A percentile compares a stretch with the other conserved stretches of the same genome.
These are phyloP conservation scores for Panzeria rudis DNA, from an alignment of 2,888 invertebrate genomes.

Conservation along the genomic window DNA sequence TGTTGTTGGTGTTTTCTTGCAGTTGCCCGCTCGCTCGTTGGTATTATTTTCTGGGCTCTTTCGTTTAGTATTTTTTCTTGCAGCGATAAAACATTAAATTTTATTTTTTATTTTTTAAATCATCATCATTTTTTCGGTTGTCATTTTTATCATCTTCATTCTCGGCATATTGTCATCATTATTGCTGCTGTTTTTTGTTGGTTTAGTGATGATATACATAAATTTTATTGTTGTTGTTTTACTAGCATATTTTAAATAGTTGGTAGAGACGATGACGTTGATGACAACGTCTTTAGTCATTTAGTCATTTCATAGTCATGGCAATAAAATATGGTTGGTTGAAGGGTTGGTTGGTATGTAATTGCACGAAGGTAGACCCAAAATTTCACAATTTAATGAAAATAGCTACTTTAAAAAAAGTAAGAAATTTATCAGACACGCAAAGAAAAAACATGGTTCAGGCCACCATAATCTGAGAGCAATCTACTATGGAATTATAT, in stretches of 20 bases:
- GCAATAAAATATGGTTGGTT: neutral
- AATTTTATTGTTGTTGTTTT: neutral
- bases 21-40: neutral
- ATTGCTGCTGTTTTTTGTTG: conserved; percentile 7
- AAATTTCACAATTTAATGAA: neutral
- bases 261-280: conserved; percentile 49
- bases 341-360: neutral
- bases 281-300: conserved; percentile 63
- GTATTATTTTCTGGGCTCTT: neutral
- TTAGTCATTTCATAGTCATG: conserved; percentile 39
- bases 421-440: no score
- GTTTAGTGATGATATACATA: conserved; percentile 8
- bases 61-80: conserved; percentile 16
- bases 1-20: neutral
- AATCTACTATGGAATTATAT: no score
- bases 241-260: conserved; percentile 35
- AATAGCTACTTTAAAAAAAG: neutral
- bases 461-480: no score
- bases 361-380: neutral
- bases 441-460: no score
- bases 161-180: conserved; percentile 30
- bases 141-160: conserved; percentile 52
- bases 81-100: conserved; percentile 15
- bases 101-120: neutral
- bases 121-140: conserved; percentile 51